Conservation (phyloP, 2,888 invertebrate genomes). For the Cryptus viduatorius region DNA sequence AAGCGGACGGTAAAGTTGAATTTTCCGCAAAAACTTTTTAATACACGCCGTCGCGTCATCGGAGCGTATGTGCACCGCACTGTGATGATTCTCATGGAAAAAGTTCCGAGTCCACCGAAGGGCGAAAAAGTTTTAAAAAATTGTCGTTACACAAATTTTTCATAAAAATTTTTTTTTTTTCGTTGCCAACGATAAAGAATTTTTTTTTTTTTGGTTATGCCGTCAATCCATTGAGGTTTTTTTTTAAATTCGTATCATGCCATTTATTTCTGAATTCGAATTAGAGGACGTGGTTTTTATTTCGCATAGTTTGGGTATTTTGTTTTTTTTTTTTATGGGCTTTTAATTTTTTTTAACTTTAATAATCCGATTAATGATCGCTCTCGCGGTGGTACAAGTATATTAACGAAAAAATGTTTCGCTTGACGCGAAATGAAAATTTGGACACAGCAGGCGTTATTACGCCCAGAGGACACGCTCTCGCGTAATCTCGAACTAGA, state of each 20-base stretch:
- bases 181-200: too few relatives aligned
- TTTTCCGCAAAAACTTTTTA: conserved; percentile 30
- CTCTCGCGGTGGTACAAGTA: too few relatives aligned
- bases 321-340: background rate
- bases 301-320: background rate
- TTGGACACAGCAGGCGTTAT: conserved; percentile 19
- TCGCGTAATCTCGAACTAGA: conserved; percentile 23
- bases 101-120: background rate
- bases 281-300: background rate
- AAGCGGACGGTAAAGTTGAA: conserved; percentile 26
- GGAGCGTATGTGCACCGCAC: background rate
- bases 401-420: background rate
- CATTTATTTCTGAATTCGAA: too few relatives aligned
- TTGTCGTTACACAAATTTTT: too few relatives aligned
- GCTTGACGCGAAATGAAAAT: conserved; percentile 10
- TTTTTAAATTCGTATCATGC: too few relatives aligned
- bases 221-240: too few relatives aligned
- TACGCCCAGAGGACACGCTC: background rate
- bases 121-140: too few relatives aligned
- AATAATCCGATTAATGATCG: too few relatives aligned
- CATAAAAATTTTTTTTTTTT: too few relatives aligned
- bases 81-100: background rate
- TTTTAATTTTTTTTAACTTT: too few relatives aligned
- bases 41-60: background rate
- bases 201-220: too few relatives aligned